Base-by-base conservation (phyloP, 2,797 vertebrate species). In the Sebastes itinus region DNA sequence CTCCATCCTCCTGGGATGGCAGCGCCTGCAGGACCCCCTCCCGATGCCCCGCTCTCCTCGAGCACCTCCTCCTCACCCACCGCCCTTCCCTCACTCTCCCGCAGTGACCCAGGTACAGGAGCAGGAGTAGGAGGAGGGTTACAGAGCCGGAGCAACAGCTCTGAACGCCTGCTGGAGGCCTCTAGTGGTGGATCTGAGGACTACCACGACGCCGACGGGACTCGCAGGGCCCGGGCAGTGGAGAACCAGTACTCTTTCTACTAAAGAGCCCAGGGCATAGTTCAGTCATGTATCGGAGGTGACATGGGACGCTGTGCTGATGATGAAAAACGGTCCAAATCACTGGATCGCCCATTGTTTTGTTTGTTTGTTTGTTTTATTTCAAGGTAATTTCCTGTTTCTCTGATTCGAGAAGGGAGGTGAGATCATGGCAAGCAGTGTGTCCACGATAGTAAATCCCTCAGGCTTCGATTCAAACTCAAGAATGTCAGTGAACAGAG, bases 211-310 rank as follows among this genome's bases (percentile, higher is more conserved):
- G 93, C 94, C 2, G 98, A 99, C 0, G 96, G 97, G 7, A 90
- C 96, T 13, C 96, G 97, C 59, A 95, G 96, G 84, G 94, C 97
- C 80, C 94, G 98, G 64, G 98, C 98, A 0, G 97, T 99, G 52
- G 98, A 99, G 92, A 99, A 99, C 94, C 98, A 99, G 61, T 99
- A 99, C 90, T 98, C 98, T 81, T 99, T 99, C 95, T 99, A 99
- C 93, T 99, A 94, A 97, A 69, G n/a, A 20, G 59, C 82, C 70
- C 77, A 46, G 62, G 59, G 78, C 65, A 52, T 54, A 59, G 71
- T 65, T 58, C 75, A 38, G 68, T 66, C 20, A 5, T 32, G 35
- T 25, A 22, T 65, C 38, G 46, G 56, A 74, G 42, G 72, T 58
- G 66, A 83, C 74, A 28, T 10, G 35, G 66, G 78, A 66, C 2